Percentiles rank a stretch among this genome's conserved stretches.
Conservation (phyloP, 37 sponge, comb jelly and placozoan genomes). For the Hexactinellida sp. region DNA sequence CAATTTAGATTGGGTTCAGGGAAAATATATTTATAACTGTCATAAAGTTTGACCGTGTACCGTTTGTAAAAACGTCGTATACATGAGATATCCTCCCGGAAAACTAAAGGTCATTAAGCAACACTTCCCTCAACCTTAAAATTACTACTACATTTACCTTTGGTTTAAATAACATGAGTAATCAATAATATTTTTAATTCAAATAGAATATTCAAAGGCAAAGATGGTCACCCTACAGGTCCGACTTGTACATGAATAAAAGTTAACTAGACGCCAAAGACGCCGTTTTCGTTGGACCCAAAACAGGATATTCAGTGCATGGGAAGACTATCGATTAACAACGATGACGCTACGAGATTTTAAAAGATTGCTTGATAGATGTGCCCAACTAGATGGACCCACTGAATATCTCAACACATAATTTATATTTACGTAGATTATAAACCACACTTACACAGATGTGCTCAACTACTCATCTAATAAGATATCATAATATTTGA, state of each 20-base stretch:
- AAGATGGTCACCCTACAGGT: neutral
- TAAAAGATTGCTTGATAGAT: neutral
- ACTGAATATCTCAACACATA: neutral
- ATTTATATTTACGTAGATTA: neutral
- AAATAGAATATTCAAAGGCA: neutral
- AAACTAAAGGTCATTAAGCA: neutral
- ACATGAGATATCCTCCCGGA: no score
- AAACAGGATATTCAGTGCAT: neutral
- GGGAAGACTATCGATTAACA: neutral
- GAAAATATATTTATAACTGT: no score
- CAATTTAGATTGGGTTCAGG: no score
- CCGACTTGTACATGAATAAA: conserved; percentile 6
- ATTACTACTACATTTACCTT: no score
- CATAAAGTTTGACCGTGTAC: no score
- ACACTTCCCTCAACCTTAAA: neutral
- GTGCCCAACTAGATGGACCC: neutral
- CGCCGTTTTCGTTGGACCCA: neutral
- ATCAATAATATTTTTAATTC: neutral
- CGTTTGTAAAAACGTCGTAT: no score
- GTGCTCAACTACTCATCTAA: no score
- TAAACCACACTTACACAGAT: no score
- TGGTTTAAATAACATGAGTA: neutral
- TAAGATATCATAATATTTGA: no score
- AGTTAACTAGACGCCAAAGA: neutral
- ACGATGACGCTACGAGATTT: neutral